Percentiles rank a stretch among this genome's conserved stretches.
phyloP scores from a whole-genome alignment of 1,140 invertebrate genomes.

The Agraylea sexmaculata region DNA sequence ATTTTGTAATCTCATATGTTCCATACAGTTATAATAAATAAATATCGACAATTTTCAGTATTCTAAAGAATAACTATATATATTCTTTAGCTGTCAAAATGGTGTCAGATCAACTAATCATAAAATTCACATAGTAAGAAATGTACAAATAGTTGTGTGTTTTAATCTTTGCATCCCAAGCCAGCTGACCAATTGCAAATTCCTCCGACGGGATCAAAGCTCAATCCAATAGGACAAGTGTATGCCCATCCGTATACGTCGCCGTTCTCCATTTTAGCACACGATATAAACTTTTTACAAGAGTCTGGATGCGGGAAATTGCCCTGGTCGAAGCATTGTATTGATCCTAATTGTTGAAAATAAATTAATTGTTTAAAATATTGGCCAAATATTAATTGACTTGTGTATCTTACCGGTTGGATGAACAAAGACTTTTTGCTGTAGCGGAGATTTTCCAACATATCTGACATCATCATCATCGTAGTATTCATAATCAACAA shows the following conservation, averaged over 20 bases:
- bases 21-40: no score
- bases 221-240: constrained; percentile 69
- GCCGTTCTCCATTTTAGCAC: constrained; percentile 66
- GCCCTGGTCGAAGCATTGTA: constrained; percentile 74
- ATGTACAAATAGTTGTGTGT: no score
- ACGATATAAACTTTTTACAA: constrained; percentile 81
- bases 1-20: no score
- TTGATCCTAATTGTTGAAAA: constrained; percentile 47
- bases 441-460: constrained; percentile 39
- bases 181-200: constrained; percentile 81
- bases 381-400: neutral
- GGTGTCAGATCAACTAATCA: no score
- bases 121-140: no score
- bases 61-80: no score
- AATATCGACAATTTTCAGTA: no score
- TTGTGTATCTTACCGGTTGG: constrained; percentile 37
- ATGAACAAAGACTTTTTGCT: constrained; percentile 47
- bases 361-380: constrained; percentile 12
- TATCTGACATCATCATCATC: constrained; percentile 47
- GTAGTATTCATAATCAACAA: constrained; percentile 55
- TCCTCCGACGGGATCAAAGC: constrained; percentile 77
- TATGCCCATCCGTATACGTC: constrained; percentile 72
- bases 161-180: constrained; percentile 53
- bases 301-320: constrained; percentile 80
- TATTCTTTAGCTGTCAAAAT: no score